Base-by-base conservation (phyloP, 1,140 invertebrate genomes). In the Procambarus virginalis region DNA sequence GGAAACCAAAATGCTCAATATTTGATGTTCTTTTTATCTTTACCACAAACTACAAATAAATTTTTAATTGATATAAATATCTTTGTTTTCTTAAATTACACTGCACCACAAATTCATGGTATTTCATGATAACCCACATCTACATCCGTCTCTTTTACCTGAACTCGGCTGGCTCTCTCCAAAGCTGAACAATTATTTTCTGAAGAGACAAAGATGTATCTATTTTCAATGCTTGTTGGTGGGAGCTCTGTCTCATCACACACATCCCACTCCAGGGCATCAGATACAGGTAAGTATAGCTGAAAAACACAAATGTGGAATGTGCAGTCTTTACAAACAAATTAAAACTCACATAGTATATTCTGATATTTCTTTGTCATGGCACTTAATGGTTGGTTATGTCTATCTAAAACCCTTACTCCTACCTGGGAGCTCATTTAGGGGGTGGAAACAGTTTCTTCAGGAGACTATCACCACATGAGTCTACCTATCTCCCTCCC, bases 181-280 rank as follows among this genome's bases (percentile, higher is more conserved):
- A 89, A 34, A 17, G 70, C 68, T 14, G 88, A 84, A 55, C 88
- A 89, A 55, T 89, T 89, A 75, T 89, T 78, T 12, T 89, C 88
- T 14, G 75, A 70, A 6, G 86, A 88, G 3, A 89, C 58, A 46
- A 89, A 89, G 46, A 89, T 76, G 8, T 76, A 49, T 46, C 75
- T 77, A 45, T 84, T 78, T 48, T 89, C 45, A 9, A 89, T 34
- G 20, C 22, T 34, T 17, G 88, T 20, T 55, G 86, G 88, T 51
- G 88, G 88, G 34, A 58, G 75, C 17, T 89, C 88, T 58, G 68
- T 49, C 68, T 84, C 80, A 45, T 89, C 60, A 70, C 88, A 89
- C n/a, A 89, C 76, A 84, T 89, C 60, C 88, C 88, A 89, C n/a
- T 89, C 88, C 75, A 84, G 58, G 6, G 88, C 88, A 89, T 89